Evolutionary conservation across 1,140 invertebrate genomes (phyloP), one percentile per base, ranked within the genome.

Genomic region (Bombus impatiens): DNA sequence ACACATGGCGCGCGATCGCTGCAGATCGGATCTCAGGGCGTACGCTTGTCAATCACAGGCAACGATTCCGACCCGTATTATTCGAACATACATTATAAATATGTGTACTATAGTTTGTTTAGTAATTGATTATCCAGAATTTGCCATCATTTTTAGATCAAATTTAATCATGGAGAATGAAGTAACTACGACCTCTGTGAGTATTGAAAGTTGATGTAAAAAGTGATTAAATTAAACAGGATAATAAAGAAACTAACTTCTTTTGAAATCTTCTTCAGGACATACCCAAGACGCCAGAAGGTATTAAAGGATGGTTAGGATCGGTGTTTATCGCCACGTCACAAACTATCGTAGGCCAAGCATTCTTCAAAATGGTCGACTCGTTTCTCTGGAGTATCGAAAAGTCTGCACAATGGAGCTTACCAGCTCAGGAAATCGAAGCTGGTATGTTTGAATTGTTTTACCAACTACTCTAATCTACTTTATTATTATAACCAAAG

Each of bases 321-420:
- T 91, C 89, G 2, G 74, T 85, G 9, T 25, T 94, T n/a, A 87
- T 93, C 70, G 75, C 89, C 5, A 75, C 87, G 4, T 88, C 92
- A 3, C 91, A 91, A 68, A 91, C 89, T 57, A 88, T 86, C 5
- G 18, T 96, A 6, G 96, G 96, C 1, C 96, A 96, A 89, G 89
- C 91, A 2, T 75, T 94, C 32, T 89, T 96, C 15, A 94, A 93
- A 81, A 78, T 95, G 12, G 25, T 94, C 18, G 96, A 96, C 87
- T 94, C 94, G 5, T 93, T 93, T 9, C 91, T 96, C 0, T 96
- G 95, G 95, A 90, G 95, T 2, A 79, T 96, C 3, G 96, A 96
- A 87, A 96, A 96, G 87, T 95, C 95, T 13, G 94, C 95, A 0
- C 94, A 96, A 88, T 96, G 96, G 96, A 95, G 96, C 35, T 93